Conservation (phyloP, 2,888 invertebrate species). For the Synanthedon vespiformis region DNA sequence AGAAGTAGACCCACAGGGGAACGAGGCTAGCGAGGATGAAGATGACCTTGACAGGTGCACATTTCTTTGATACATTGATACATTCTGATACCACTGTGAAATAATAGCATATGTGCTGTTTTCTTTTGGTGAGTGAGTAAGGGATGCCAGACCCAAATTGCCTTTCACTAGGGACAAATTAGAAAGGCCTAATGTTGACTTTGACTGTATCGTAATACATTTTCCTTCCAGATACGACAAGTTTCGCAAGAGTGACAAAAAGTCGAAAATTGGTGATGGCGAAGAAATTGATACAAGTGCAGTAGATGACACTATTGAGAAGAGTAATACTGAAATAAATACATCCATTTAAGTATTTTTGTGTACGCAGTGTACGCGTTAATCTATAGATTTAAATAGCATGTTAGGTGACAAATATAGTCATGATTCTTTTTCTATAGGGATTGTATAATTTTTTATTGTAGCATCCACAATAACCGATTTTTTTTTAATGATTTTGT, state of each 20-base stretch:
- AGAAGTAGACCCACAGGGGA: slow-evolving; percentile 76
- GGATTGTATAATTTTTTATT: too few relatives aligned
- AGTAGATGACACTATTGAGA: slow-evolving; percentile 40
- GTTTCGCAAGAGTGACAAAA: slow-evolving; percentile 76
- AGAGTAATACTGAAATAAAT: slow-evolving; percentile 38
- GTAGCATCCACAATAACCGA: too few relatives aligned
- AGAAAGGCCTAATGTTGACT: too few relatives aligned
- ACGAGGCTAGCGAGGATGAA: slow-evolving; percentile 78
- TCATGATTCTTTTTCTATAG: too few relatives aligned
- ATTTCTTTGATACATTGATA: neutral
- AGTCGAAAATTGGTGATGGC: slow-evolving; percentile 47
- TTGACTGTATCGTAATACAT: too few relatives aligned
- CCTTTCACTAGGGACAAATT: neutral
- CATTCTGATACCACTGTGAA: too few relatives aligned
- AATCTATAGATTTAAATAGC: too few relatives aligned
- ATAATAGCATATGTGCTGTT: too few relatives aligned
- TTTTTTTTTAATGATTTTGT: too few relatives aligned
- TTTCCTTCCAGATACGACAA: slow-evolving; percentile 66
- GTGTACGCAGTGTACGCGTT: neutral
- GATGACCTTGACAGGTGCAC: slow-evolving; percentile 71
- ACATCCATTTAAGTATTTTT: slow-evolving; percentile 25
- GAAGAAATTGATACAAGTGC: slow-evolving; percentile 42
- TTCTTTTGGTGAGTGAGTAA: neutral
- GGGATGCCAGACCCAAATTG: too few relatives aligned
- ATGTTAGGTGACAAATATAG: too few relatives aligned